Evolutionary conservation across 2,888 invertebrate species (phyloP), one percentile per base, ranked within the genome.

Genomic region (Spodoptera littoralis): DNA sequence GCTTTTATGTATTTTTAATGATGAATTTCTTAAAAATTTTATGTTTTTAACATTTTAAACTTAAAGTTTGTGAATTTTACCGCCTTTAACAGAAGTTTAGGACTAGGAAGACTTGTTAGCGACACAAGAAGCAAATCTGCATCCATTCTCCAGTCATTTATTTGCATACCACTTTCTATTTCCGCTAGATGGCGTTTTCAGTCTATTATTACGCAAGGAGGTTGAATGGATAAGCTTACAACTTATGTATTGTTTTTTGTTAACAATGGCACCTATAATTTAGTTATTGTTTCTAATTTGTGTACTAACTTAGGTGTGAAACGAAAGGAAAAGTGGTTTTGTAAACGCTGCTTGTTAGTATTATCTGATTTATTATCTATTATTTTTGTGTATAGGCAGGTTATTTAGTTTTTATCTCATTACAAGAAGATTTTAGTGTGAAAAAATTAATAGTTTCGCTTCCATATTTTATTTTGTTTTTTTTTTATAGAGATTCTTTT

Each of bases 141-240:
- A 79, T 85, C 83, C 83, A 84, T 87, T 87, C 84, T 84, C 77
- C 82, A 71, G 83, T 86, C 83, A 83, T 78, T 79, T 84, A 88
- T 90, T 90, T 88, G 85, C 90, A 91, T 89, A 87, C 76, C 84
- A 90, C 92, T 92, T 91, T 92, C 92, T 88, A 91, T 86, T 91
- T 88, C 89, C 89, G 83, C 86, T 88, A 90, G 92, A 85, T 90
- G 90, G 90, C 88, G 87, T 73, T 87, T 67, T 74, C 60, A 52
- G 64, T 56, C 63, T 51, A 63, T 59, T 76, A 74, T 79, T 79
- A 57, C 70, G 65, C 59, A 81, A 79, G 57, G 49, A 51, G 41
- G 45, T 59, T 66, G 60, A 57, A 50, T 62, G 45, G 54, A 63
- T 44, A 49, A 59, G 63, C 61, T 79, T 70, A 75, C 73, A 69